Conservation (phyloP, 2,113 vertebrate genomes). For the Silurus asotus region DNA sequence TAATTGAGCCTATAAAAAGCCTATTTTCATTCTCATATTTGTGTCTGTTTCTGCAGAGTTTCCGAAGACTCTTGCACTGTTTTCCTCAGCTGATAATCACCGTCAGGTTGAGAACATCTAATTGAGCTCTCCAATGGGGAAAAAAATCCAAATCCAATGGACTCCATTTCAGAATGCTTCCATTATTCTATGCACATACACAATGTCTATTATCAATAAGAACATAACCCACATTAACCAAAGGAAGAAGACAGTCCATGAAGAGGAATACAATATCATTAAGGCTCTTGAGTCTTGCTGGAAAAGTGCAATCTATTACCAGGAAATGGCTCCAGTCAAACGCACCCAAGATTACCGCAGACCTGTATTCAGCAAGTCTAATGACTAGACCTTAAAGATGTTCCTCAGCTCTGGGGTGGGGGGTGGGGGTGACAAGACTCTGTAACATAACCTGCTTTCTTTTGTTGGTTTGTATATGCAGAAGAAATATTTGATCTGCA, state of each 20-base stretch:
- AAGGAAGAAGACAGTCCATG: background rate
- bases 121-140: no score
- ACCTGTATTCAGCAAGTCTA: no score
- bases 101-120: background rate
- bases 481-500: no score
- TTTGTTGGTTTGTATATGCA: no score
- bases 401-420: no score
- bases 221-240: slow-evolving; percentile 12
- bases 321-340: no score
- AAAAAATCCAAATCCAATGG: no score
- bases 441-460: no score
- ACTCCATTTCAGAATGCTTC: background rate
- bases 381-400: no score
- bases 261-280: slow-evolving; percentile 36
- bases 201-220: background rate
- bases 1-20: background rate
- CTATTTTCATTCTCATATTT: slow-evolving; percentile 9
- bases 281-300: background rate
- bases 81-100: slow-evolving; percentile 62
- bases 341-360: no score
- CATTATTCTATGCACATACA: background rate
- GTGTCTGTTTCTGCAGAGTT: slow-evolving; percentile 56
- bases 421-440: no score
- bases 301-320: background rate
- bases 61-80: slow-evolving; percentile 61